Evolutionary conservation across 2,797 vertebrate genomes (phyloP).

Genomic region (Urophycis tenuis): DNA sequence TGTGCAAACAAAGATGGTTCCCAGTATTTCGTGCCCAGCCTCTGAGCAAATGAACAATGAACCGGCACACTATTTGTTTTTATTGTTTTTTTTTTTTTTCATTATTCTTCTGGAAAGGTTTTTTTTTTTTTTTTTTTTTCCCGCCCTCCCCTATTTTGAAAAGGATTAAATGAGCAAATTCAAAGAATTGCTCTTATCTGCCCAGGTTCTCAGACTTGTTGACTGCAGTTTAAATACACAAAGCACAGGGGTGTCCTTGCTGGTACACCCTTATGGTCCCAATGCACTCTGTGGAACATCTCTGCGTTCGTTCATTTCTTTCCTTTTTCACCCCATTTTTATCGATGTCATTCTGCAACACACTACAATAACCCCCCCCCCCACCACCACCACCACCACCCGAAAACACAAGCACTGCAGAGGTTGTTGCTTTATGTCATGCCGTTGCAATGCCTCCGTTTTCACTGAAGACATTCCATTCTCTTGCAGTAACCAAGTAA

Average conservation of each 20-base stretch:
- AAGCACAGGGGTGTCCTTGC: neutral
- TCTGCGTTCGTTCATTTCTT: neutral
- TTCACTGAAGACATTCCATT: conserved; percentile 35
- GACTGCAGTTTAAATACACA: neutral
- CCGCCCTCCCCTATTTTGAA: neutral
- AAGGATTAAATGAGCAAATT: conserved; percentile 9
- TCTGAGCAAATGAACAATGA: conserved; percentile 29
- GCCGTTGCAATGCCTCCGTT: neutral
- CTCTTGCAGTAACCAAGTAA: conserved; percentile 91
- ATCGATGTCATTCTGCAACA: neutral
- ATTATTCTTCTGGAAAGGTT: neutral
- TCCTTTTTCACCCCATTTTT: neutral
- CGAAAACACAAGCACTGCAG: neutral
- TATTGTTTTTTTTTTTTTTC: neutral
- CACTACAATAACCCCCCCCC: neutral
- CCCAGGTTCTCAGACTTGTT: neutral
- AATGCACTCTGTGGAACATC: neutral
- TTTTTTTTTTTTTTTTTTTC: neutral
- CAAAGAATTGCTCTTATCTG: neutral
- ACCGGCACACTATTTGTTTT: neutral
- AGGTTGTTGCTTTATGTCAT: neutral
- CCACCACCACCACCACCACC: too few relatives aligned
- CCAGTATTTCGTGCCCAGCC: conserved; percentile 31
- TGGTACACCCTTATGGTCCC: neutral
- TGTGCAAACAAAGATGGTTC: conserved; percentile 45